Base-by-base conservation (phyloP, 2,113 vertebrate species). In the Sardina pilchardus region DNA sequence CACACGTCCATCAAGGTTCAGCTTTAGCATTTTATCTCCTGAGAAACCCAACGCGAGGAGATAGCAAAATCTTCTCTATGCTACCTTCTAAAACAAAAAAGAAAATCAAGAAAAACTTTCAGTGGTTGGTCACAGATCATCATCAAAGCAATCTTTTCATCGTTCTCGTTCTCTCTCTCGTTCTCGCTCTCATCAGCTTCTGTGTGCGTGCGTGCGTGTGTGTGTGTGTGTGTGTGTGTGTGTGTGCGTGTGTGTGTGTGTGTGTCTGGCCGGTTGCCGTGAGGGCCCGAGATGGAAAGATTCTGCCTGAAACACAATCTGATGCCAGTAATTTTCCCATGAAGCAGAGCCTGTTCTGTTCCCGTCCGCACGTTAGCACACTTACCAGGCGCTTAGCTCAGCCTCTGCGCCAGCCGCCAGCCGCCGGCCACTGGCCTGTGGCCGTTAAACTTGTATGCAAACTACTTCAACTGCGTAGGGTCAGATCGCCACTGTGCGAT, bases 271-370 rank as follows among this genome's bases (percentile, higher is more conserved):
- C 3, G 7, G 63, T 10, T 9, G 26, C 30, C 26, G 9, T 30
- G 63, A 34, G 63, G 63, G 63, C 63, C 45, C 63, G 8, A 30
- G 63, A 71, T 71, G 63, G 63, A 71, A 71, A 71, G 63, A 71
- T 71, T 71, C 63, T 71, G 63, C 63, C 63, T 34, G 63, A 71
- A 71, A 71, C 63, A 16, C 63, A 71, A 34, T 71, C 63, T 34
- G 30, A 71, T 71, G 63, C n/a, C 63, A 30, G 63, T 26, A 71
- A 71, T 71, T 71, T 71, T 34, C 63, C 30, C 63, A 71, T 71
- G 63, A 34, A 71, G 63, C 63, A 30, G n/a, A 34, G n/a, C n/a
- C 30, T 30, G 63, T 30, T 30, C 63, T 34, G 63, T 71, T 71
- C 26, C 26, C 26, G 63, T 30, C 63, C 59, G 6, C 7, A n/a